Base-by-base conservation (phyloP, 2,888 invertebrate species). In the Caenorhabditis afra region DNA sequence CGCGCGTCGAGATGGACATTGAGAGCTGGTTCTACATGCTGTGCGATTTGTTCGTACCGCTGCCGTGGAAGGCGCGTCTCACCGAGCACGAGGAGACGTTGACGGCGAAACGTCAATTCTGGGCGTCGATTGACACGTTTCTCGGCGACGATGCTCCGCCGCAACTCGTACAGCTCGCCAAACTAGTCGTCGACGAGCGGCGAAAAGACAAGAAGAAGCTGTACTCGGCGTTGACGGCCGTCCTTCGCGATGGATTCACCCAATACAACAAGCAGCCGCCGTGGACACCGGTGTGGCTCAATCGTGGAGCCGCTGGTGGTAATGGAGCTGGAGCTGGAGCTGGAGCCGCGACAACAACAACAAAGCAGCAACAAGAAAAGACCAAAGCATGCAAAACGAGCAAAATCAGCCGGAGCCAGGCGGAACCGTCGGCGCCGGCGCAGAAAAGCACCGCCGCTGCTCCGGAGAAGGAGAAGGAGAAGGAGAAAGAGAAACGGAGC, bases 11-110 rank as follows among this genome's bases (percentile, higher is more conserved):
- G 16, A 57, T 59, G 68, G 77, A 77, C 47, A 22, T 77, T n/a
- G 77, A 77, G 44, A 70, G 70, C 37, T 70, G 77, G 77, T 55
- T 70, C 18, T 77, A 70, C 18, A 14, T 77, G 22, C 16, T 77
- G 4, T n/a, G 57, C 12, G 77, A 77, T n/a, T 53, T 77, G 77
- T 73, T 73, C 52, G 44, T 58, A 10, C 47, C 41, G 10, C 58
- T 73, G n/a, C 73, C 73, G 7, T 73, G 73, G 73, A n/a, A 23
- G 8, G 12, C 22, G 14, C n/a, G n/a, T n/a, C n/a, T n/a, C n/a
- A 29, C 55, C 3, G 64, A 73, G 41, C 58, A 58, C 20, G 64
- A 11, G 1, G 57, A 55, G 22, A 44, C 57, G 7, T 39, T 64
- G 1, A 18, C 12, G 4, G 18, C 58, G 0, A 73, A 73, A 23